These are phyloP conservation scores for Cephonodes hylas DNA, from an alignment of 2,888 invertebrate genomes.

Conservation along the genomic window DNA sequence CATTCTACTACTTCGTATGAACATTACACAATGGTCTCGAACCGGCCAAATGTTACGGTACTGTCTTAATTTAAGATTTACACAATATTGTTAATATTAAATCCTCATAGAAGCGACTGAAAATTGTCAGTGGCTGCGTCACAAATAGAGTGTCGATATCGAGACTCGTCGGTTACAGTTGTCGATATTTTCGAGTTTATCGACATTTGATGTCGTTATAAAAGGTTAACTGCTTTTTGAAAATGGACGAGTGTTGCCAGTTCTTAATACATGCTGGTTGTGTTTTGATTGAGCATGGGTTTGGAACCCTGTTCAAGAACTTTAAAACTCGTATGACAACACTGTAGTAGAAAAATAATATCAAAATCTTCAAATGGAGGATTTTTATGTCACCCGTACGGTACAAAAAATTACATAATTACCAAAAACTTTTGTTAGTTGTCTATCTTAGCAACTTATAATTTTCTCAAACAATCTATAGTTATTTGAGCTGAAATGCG, in stretches of 20 bases:
- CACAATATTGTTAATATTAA: too few species aligned
- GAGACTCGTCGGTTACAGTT: background rate
- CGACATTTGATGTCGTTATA: background rate
- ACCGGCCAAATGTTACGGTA: conserved; percentile 4
- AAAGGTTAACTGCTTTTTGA: background rate
- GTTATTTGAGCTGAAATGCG: too few species aligned
- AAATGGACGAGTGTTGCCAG: background rate
- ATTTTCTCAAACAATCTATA: too few species aligned
- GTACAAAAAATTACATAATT: too few species aligned
- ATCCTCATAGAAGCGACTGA: too few species aligned
- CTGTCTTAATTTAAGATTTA: background rate
- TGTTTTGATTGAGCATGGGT: background rate
- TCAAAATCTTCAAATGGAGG: too few species aligned
- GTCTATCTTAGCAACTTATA: too few species aligned
- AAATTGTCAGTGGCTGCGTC: too few species aligned
- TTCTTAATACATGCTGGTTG: background rate
- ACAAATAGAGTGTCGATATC: background rate
- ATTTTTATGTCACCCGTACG: too few species aligned
- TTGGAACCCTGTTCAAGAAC: background rate
- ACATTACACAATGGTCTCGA: background rate
- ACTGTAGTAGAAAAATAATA: too few species aligned
- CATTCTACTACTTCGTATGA: conserved; percentile 79
- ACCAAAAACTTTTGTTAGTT: too few species aligned
- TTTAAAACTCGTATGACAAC: too few species aligned
- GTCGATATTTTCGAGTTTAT: background rate